These are phyloP conservation scores for Crypturellus undulatus DNA, from an alignment of 2,113 vertebrate species.

Conservation along the genomic window DNA sequence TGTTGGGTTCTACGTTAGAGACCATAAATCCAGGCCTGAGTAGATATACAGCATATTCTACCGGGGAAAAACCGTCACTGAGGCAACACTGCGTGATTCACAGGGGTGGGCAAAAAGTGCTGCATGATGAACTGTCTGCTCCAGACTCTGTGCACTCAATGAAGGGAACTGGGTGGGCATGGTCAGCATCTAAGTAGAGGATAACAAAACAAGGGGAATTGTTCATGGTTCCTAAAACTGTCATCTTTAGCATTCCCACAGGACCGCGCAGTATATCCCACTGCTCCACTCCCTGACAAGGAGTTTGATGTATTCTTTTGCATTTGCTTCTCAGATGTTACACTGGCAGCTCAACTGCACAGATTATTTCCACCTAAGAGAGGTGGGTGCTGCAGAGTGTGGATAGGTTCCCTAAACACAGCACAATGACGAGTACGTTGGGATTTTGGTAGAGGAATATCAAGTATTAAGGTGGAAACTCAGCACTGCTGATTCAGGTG, in stretches of 20 bases:
- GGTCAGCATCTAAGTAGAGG: neutral
- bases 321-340: neutral
- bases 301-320: neutral
- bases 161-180: neutral
- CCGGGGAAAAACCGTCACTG: neutral
- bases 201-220: neutral
- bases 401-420: fast-evolving
- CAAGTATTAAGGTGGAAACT: neutral
- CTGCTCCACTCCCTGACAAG: neutral
- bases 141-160: neutral
- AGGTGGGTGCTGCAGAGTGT: neutral
- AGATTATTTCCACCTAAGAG: neutral
- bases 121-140: neutral
- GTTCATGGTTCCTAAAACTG: neutral
- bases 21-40: constrained; percentile 9
- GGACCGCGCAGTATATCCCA: neutral
- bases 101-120: neutral
- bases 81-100: neutral
- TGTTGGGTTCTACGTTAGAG: neutral
- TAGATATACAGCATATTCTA: neutral
- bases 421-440: neutral
- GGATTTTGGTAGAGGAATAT: neutral
- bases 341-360: neutral
- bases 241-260: neutral
- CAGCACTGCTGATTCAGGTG: neutral